Conservation (phyloP, 2,797 vertebrate species). For the Esox lucius region DNA sequence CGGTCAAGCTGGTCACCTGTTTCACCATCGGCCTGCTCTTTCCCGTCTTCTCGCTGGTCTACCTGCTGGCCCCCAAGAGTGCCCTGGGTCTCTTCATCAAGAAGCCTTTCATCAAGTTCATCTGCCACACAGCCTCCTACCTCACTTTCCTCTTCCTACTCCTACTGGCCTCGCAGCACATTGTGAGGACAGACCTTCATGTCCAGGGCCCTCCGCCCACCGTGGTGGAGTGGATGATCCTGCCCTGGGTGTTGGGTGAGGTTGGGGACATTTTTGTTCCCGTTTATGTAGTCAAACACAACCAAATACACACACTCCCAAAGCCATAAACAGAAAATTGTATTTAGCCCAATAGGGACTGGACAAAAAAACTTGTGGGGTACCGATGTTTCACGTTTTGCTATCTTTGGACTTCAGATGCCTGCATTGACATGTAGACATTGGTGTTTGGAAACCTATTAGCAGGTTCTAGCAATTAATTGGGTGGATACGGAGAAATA, state of each 20-base stretch:
- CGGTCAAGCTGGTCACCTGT: conserved; percentile 94
- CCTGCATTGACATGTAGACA: no score
- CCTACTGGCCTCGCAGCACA: conserved; percentile 95
- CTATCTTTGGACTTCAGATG: no score
- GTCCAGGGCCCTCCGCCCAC: conserved; percentile 96
- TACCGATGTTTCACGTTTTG: no score
- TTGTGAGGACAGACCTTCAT: conserved; percentile 93
- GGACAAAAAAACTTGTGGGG: no score
- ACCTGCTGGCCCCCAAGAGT: conserved; percentile 93
- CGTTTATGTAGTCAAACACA: no score
- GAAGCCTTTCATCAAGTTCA: conserved; percentile 99
- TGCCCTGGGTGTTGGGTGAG: conserved; percentile 92
- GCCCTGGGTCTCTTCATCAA: conserved; percentile 94
- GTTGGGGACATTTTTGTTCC: conserved; percentile 6
- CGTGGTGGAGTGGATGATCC: conserved; percentile 97
- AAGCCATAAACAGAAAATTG: no score
- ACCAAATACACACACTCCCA: no score
- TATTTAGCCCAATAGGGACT: no score
- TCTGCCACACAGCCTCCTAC: conserved; percentile 97
- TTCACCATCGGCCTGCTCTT: conserved; percentile 95
- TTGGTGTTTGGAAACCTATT: no score
- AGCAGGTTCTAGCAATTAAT: background rate
- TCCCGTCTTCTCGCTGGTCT: conserved; percentile 87
- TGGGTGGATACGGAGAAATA: background rate
- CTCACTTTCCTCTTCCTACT: conserved; percentile 98